phyloP scores from a whole-genome alignment of 2,113 vertebrate genomes.

The Coptodon bakossiorum region DNA sequence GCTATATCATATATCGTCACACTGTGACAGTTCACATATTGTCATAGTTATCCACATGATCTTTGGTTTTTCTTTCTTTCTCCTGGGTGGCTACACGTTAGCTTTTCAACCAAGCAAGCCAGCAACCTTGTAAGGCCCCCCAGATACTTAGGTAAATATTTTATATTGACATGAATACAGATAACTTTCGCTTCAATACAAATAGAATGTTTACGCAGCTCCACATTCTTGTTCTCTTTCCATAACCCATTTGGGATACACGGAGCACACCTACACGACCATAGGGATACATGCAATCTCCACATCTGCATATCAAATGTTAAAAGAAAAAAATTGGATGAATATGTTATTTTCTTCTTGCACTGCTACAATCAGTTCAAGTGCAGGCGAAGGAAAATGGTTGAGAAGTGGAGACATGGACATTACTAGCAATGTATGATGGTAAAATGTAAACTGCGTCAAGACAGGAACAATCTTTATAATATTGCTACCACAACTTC shows the following conservation, averaged over 20 bases:
- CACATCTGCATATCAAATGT: background rate
- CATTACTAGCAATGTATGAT: background rate
- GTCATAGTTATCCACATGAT: background rate
- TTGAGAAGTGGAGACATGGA: background rate
- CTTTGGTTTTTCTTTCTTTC: rapidly evolving
- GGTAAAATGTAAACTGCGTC: background rate
- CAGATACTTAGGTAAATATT: background rate
- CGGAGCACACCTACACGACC: background rate
- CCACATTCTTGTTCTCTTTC: background rate
- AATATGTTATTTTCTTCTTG: background rate
- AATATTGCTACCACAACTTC: background rate
- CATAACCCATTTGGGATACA: rapidly evolving
- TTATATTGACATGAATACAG: background rate
- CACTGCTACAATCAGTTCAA: background rate
- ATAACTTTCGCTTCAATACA: rapidly evolving
- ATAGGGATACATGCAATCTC: background rate
- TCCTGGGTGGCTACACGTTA: background rate
- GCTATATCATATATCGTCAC: rapidly evolving
- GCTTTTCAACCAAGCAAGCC: background rate
- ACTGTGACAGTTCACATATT: background rate
- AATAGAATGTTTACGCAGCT: background rate
- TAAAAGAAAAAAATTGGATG: background rate
- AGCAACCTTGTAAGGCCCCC: background rate
- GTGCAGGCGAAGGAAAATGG: background rate
- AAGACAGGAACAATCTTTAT: background rate